phyloP scores from a whole-genome alignment of 2,113 vertebrate species.

The Dicerorhinus sumatrensis region DNA sequence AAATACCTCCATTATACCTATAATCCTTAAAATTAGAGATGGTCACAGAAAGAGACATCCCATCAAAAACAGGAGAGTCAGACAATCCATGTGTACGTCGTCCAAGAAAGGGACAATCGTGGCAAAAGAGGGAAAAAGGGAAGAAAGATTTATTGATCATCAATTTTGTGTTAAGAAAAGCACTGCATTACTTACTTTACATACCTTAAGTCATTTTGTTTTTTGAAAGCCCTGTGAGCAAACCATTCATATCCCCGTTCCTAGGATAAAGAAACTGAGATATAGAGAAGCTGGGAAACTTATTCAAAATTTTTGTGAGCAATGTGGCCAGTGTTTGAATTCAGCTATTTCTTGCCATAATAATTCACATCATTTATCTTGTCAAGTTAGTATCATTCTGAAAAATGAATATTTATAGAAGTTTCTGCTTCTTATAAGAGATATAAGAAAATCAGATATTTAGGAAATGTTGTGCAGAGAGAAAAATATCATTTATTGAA shows the following conservation, averaged over 20 bases:
- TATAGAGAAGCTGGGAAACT: neutral
- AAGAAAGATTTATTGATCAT: neutral
- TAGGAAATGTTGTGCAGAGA: neutral
- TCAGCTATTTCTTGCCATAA: neutral
- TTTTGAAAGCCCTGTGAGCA: neutral
- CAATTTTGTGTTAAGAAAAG: neutral
- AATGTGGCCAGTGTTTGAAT: neutral
- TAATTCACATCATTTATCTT: neutral
- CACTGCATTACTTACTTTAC: neutral
- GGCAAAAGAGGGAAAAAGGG: neutral
- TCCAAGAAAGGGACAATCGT: neutral
- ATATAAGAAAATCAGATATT: neutral
- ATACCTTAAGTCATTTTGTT: neutral
- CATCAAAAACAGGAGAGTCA: neutral
- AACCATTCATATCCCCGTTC: neutral
- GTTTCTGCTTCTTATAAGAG: neutral
- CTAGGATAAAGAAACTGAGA: neutral
- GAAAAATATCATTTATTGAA: neutral
- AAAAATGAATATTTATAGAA: slow-evolving; percentile 20
- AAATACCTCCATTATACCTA: neutral
- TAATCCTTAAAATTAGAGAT: slow-evolving; percentile 12
- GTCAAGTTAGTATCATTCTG: neutral
- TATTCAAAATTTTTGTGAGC: neutral
- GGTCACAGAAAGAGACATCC: neutral
- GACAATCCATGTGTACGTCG: fast-evolving